Evolutionary conservation across 2,113 vertebrate species (phyloP), one percentile per base, ranked within the genome.

Genomic region (Desmodus rotundus): DNA sequence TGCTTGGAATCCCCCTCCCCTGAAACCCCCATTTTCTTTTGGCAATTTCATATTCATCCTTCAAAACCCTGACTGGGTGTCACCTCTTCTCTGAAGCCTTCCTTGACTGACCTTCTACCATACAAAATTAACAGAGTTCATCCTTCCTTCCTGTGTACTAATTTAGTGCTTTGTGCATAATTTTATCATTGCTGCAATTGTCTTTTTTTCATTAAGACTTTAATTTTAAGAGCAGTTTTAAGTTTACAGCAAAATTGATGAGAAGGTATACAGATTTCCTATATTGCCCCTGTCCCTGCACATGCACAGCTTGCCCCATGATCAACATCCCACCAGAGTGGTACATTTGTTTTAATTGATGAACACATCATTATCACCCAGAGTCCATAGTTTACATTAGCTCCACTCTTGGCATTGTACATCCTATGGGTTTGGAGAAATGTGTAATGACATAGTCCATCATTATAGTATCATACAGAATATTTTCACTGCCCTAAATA

Each of bases 81-180:
- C 54, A 72, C 50, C 54, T 94, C 94, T 96, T 95, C 31, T 94
- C 63, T 76, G 67, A 91, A 91, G 89, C 17, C 73, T 94, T 92
- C 45, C 33, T 61, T 90, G 38, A 87, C 47, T 80, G 52, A 83
- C 61, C 38, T 56, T 82, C 65, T 41, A 76, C 74, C 54, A 61
- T 86, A 54, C 19, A 92, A 87, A 92, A 96, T 87, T 70, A 77
- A 19, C 33, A 24, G 78, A 92, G 41, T 36, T 83, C 22, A 56
- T 90, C 17, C 12, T 31, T 74, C 56, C 17, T n/a, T 91, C 31
- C 26, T 95, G n/a, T 80, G 63, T 93, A 78, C 43, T 96, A 81
- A 93, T 87, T 95, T 85, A 87, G 67, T 81, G 72, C 22, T 36
- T 85, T 84, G 54, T 80, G 74, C 24, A 70, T 87, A 81, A 87